Evolutionary conservation across 2,797 vertebrate genomes (phyloP).

Genomic region (Propithecus deckenii): DNA sequence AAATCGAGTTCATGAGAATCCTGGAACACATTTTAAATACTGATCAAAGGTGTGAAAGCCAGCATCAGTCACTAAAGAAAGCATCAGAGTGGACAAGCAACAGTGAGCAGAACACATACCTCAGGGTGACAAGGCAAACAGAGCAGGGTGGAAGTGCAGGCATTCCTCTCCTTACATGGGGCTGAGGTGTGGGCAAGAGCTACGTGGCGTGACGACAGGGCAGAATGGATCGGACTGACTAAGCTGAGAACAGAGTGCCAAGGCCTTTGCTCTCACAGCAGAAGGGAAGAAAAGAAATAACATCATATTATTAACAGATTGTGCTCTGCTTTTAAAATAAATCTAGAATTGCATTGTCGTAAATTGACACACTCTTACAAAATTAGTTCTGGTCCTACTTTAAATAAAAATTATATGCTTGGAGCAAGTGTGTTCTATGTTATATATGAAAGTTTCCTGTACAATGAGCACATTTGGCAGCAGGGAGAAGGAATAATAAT

Average conservation of each 20-base stretch:
- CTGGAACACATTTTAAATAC: constrained; percentile 40
- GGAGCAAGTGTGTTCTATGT: background rate
- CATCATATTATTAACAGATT: background rate
- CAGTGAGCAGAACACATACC: background rate
- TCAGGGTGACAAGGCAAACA: background rate
- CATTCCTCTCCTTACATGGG: background rate
- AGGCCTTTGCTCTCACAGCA: background rate
- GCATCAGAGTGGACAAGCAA: background rate
- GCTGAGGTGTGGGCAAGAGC: background rate
- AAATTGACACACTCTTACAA: background rate
- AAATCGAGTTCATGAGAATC: background rate
- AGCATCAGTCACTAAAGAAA: constrained; percentile 14
- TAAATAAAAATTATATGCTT: constrained; percentile 17
- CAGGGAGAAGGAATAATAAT: background rate
- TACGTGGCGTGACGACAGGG: background rate
- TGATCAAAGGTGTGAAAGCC: constrained; percentile 34
- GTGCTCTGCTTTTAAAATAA: constrained; percentile 34
- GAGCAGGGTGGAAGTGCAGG: background rate
- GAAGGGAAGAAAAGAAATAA: background rate
- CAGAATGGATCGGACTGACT: background rate
- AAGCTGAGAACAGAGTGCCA: background rate
- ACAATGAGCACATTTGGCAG: background rate
- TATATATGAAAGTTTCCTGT: background rate
- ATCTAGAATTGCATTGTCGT: constrained; percentile 3
- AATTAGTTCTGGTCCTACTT: background rate